Evolutionary conservation across 2,113 vertebrate species (phyloP).

Genomic region (Lepisosteus osseus): DNA sequence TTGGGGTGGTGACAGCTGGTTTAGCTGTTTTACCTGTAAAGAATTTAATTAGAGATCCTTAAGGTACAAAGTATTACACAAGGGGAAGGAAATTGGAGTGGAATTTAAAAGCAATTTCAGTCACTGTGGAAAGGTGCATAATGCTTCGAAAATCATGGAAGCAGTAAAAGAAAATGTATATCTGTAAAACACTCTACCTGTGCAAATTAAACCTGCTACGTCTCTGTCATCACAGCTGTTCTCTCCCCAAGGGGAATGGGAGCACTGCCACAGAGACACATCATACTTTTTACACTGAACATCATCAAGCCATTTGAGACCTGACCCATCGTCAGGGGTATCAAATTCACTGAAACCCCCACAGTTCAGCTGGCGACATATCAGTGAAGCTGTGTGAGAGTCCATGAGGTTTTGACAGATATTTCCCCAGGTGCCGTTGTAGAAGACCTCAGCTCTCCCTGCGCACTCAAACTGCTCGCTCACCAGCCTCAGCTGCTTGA

Average conservation of each 20-base stretch:
- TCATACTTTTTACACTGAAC: slow-evolving; percentile 37
- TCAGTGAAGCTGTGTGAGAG: slow-evolving; percentile 24
- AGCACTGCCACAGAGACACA: slow-evolving; percentile 39
- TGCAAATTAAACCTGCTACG: slow-evolving; percentile 41
- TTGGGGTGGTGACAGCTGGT: no score
- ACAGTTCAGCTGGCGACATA: slow-evolving; percentile 44
- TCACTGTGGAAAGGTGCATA: no score
- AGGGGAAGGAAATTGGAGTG: no score
- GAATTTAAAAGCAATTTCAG: no score
- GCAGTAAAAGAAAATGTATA: no score
- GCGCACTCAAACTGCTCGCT: slow-evolving; percentile 7
- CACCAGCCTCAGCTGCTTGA: slow-evolving; percentile 6
- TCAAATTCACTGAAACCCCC: slow-evolving; percentile 29
- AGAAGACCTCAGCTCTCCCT: background rate
- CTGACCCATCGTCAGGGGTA: background rate
- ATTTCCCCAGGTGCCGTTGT: slow-evolving; percentile 32
- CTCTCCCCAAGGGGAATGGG: slow-evolving; percentile 31
- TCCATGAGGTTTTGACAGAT: slow-evolving; percentile 25
- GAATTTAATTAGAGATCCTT: no score
- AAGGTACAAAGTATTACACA: no score
- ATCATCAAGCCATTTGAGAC: slow-evolving; percentile 35
- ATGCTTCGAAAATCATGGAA: no score
- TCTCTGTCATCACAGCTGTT: slow-evolving; percentile 25
- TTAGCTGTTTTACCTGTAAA: no score
- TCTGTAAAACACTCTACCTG: slow-evolving; percentile 16